These are phyloP conservation scores for Triplophysa dalaica DNA, from an alignment of 2,113 vertebrate genomes.

Conservation along the genomic window DNA sequence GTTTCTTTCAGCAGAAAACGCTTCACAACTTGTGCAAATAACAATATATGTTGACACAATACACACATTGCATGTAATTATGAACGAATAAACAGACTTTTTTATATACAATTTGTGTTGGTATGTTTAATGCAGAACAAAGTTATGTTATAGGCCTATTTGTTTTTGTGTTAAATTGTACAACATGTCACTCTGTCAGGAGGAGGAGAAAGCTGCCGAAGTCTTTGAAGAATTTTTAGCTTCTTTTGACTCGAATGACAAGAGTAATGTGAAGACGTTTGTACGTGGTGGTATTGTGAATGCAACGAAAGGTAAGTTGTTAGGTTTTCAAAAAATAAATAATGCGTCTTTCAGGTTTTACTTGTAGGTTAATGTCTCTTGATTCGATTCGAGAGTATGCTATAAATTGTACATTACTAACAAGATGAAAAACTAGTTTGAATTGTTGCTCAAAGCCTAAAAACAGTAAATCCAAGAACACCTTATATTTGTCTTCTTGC, in stretches of 20 bases:
- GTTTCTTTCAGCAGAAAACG: constrained; percentile 24
- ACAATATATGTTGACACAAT: no score
- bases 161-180: not conserved
- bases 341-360: no score
- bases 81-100: no score
- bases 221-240: constrained; percentile 82
- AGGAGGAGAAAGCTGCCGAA: constrained; percentile 80
- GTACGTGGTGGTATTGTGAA: constrained; percentile 81
- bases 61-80: no score
- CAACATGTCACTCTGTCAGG: constrained; percentile 60
- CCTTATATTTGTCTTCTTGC: not conserved
- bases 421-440: not conserved
- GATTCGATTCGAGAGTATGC: no score
- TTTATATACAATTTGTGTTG: no score
- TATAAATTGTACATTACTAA: no score
- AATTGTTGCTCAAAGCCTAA: not conserved
- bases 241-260: constrained; percentile 75
- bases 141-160: not conserved
- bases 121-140: not conserved
- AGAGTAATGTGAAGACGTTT: constrained; percentile 75
- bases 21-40: not conserved
- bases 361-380: no score
- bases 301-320: constrained; percentile 74
- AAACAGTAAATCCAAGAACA: no score
- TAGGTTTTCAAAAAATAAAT: not conserved